A percentile compares a stretch with the other conserved stretches of the same genome.
Conservation (phyloP, 2,888 invertebrate genomes). For the Palloptera scutellata region DNA sequence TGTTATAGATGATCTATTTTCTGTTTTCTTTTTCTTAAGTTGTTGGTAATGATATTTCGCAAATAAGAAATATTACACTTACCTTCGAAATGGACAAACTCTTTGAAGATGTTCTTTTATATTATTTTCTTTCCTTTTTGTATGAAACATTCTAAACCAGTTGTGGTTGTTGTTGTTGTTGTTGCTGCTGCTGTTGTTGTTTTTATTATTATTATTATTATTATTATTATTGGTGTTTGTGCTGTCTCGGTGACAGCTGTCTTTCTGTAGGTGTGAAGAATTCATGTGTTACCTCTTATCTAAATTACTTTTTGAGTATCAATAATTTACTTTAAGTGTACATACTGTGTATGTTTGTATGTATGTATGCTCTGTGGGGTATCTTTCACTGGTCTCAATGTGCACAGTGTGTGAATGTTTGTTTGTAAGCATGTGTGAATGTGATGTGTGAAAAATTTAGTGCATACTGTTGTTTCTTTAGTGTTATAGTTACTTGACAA, state of each 20-base stretch:
- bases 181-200: constrained; percentile 13
- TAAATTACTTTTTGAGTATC: constrained; percentile 62
- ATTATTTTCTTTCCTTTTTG: too few relatives aligned
- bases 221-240: constrained; percentile 15
- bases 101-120: background rate
- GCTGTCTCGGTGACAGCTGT: constrained; percentile 24
- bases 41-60: background rate
- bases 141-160: background rate
- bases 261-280: constrained; percentile 44
- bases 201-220: constrained; percentile 1
- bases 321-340: constrained; percentile 62
- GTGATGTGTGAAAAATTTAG: background rate
- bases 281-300: constrained; percentile 57
- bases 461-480: too few relatives aligned
- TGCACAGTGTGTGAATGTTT: background rate
- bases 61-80: background rate
- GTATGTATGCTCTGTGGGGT: background rate
- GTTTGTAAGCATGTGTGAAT: background rate
- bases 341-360: background rate
- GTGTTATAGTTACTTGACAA: too few relatives aligned
- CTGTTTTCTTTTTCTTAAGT: background rate
- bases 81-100: background rate
- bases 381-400: background rate
- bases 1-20: background rate
- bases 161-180: constrained; percentile 9